A percentile compares a stretch with the other conserved stretches of the same genome.
Conservation (phyloP, 2,888 invertebrate species). For the Euzetes globulus region DNA sequence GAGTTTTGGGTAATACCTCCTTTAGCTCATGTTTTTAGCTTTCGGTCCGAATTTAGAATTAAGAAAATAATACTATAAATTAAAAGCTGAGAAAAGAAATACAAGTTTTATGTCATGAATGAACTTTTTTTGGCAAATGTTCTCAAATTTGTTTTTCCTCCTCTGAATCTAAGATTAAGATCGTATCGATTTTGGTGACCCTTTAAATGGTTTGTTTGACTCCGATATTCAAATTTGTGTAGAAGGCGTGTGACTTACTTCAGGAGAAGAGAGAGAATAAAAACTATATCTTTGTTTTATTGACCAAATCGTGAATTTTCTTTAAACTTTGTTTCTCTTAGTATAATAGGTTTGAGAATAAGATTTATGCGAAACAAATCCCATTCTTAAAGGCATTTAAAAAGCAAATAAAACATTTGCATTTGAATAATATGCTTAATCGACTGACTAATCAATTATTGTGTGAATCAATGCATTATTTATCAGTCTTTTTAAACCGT, state of each 20-base stretch:
- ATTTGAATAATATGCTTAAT: slow-evolving; percentile 1
- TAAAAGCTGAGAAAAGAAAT: neutral
- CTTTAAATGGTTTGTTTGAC: neutral
- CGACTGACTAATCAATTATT: slow-evolving; percentile 13
- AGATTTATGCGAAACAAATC: no score
- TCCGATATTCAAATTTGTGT: neutral
- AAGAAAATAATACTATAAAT: neutral
- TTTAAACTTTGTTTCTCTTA: neutral
- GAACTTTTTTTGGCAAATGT: neutral
- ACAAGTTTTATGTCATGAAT: slow-evolving; percentile 1
- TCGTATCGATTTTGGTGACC: neutral
- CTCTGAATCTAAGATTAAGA: neutral
- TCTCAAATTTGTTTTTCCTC: no score
- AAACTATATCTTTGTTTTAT: neutral
- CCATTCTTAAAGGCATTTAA: no score
- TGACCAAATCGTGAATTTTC: neutral
- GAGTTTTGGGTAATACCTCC: neutral
- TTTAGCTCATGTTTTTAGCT: neutral
- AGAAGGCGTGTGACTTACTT: neutral
- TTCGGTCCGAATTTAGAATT: neutral
- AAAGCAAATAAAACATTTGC: neutral
- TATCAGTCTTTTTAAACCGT: neutral
- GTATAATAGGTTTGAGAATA: no score
- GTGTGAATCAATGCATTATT: slow-evolving; percentile 13
- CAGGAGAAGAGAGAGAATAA: neutral